Evolutionary conservation across 2,797 vertebrate genomes (phyloP).

Genomic region (Sarcoramphus papa): DNA sequence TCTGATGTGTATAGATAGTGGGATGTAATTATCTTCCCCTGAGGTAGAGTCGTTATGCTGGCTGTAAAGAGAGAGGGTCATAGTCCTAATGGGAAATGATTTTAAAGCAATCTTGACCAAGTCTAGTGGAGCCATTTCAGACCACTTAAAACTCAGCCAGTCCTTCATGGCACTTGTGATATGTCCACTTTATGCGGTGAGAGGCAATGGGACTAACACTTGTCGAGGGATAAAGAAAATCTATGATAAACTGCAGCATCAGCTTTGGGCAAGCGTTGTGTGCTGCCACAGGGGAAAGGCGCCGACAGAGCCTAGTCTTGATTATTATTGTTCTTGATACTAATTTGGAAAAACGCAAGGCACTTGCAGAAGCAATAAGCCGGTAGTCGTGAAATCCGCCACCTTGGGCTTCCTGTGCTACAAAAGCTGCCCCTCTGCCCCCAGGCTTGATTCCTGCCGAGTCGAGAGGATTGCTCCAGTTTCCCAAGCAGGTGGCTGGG

Average conservation of each 20-base stretch:
- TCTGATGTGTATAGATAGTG: slow-evolving; percentile 22
- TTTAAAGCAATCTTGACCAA: slow-evolving; percentile 54
- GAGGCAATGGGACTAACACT: slow-evolving; percentile 2
- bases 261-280: background rate
- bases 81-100: slow-evolving; percentile 47
- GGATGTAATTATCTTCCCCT: slow-evolving; percentile 43
- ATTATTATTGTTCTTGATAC: background rate
- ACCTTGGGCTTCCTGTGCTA: background rate
- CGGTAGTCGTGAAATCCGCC: background rate
- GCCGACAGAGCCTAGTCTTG: fast-evolving
- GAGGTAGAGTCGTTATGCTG: slow-evolving; percentile 10
- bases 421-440: background rate
- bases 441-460: background rate
- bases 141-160: slow-evolving; percentile 42
- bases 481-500: background rate
- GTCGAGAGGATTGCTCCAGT: background rate
- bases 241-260: background rate
- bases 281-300: background rate
- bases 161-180: slow-evolving; percentile 32
- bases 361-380: background rate
- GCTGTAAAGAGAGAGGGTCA: slow-evolving; percentile 31
- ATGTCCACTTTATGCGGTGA: background rate
- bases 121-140: slow-evolving; percentile 54
- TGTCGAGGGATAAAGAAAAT: slow-evolving; percentile 20
- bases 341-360: background rate